Evolutionary conservation across 2,113 vertebrate species (phyloP), one percentile per base, ranked within the genome.

Genomic region (Amia ocellicauda): DNA sequence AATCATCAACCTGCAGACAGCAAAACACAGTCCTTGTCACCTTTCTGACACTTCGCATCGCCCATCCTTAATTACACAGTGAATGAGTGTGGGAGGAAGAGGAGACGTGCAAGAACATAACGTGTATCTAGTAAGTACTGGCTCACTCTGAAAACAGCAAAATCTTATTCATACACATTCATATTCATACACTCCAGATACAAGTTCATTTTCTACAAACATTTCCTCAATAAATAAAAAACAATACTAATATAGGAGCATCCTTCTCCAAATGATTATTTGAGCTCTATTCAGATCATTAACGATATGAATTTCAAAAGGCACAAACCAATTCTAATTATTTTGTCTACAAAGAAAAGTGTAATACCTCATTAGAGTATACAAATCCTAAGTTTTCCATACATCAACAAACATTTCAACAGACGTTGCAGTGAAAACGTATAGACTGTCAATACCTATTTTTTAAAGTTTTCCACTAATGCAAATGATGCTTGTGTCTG

Each of bases 51-150:
- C 80, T 64, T 58, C 47, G 67, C 69, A 75, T 72, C 69, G 67
- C 67, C 74, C 60, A 71, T 58, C 55, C 61, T 64, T 71, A 78
- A 81, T 83, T 73, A 78, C 27, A 54, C 4, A 8, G 63, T 63
- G 74, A 73, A 80, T 53, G 23, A 55, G 67, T 75, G 79, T 80
- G 74, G 72, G 79, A 74, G 80, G 78, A 72, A 53, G 41, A 59
- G 51, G 22, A 23, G 3, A 23, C 13, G 17, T 23, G 1, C 4
- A 20, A 63, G 29, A 10, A 3, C 26, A 8, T 51, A 42, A 20
- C 9, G 19, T 41, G 24, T 41, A 17, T 8, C 49, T 31, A 9
- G 31, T 27, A 28, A 28, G 3, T 29, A 13, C 2, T 62, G 60
- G 27, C 20, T 20, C 23, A 47, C 13, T 17, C 53, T 29, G 3